phyloP scores from a whole-genome alignment of 2,888 invertebrate genomes.

The Ceramica pisi region DNA sequence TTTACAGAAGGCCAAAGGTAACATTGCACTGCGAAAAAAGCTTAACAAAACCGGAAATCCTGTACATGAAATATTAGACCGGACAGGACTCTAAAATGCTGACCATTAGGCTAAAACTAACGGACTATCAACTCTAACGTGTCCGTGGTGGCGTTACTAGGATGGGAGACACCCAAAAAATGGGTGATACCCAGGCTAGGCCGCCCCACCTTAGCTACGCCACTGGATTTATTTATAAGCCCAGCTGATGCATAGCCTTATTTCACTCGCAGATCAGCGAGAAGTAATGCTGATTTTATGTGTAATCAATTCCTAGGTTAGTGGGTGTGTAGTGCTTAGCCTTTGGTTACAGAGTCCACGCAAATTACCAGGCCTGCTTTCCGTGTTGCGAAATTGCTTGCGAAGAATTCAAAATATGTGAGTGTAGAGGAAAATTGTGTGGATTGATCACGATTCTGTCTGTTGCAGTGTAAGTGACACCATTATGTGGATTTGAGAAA shows the following conservation, averaged over 20 bases:
- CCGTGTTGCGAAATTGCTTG: constrained; percentile 57
- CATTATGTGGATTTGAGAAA: constrained; percentile 21
- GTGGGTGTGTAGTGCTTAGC: constrained; percentile 60
- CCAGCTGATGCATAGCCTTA: constrained; percentile 37
- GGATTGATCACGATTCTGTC: constrained; percentile 34
- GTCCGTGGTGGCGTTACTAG: too few species aligned
- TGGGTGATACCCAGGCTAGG: too few species aligned
- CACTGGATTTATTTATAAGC: constrained; percentile 29
- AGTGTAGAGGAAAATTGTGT: constrained; percentile 36
- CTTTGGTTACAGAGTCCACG: constrained; percentile 61
- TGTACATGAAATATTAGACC: neutral
- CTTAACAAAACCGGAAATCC: neutral
- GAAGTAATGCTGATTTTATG: constrained; percentile 64
- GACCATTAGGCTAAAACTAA: neutral
- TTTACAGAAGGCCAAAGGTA: neutral
- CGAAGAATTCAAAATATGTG: constrained; percentile 58
- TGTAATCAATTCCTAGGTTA: constrained; percentile 63
- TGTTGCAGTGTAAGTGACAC: constrained; percentile 28
- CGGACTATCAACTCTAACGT: constrained; percentile 1
- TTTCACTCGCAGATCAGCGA: constrained; percentile 48
- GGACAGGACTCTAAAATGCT: neutral
- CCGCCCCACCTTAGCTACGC: too few species aligned
- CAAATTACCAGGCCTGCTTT: constrained; percentile 56
- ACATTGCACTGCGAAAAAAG: neutral
- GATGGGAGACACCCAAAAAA: too few species aligned